Conservation (phyloP, 1,140 invertebrate species). For the Pygmarrhopalites habei region DNA sequence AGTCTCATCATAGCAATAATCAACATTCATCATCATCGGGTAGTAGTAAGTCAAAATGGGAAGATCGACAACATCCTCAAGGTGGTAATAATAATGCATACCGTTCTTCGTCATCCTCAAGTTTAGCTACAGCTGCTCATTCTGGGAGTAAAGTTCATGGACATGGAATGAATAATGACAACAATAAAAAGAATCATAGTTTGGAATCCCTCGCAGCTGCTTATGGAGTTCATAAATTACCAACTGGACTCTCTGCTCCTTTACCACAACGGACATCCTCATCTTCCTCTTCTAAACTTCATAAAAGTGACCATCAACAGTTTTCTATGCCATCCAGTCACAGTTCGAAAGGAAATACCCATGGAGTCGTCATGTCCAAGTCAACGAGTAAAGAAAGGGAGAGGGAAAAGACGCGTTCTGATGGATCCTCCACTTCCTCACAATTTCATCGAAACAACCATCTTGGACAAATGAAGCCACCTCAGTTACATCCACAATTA, state of each 20-base stretch:
- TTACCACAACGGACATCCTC: neutral
- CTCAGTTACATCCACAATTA: slow-evolving; percentile 41
- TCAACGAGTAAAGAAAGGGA: neutral
- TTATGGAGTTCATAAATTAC: neutral
- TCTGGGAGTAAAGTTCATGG: neutral
- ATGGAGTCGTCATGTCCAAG: too few relatives aligned
- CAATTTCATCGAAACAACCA: slow-evolving; percentile 40
- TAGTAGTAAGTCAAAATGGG: too few relatives aligned
- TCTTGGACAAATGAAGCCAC: slow-evolving; percentile 9
- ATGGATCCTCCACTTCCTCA: slow-evolving; percentile 41
- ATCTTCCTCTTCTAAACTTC: neutral
- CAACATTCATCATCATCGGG: neutral
- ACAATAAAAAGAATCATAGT: too few relatives aligned
- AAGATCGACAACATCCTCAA: neutral
- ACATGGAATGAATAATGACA: too few relatives aligned
- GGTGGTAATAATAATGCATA: slow-evolving; percentile 4
- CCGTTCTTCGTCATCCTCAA: slow-evolving; percentile 1
- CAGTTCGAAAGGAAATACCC: too few relatives aligned
- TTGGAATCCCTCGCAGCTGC: too few relatives aligned
- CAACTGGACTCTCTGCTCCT: neutral
- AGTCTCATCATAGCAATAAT: slow-evolving; percentile 10
- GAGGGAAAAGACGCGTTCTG: neutral
- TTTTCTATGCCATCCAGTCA: too few relatives aligned
- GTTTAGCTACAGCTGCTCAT: neutral
- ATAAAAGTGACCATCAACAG: neutral